Evolutionary conservation across 2,888 invertebrate genomes (phyloP), one percentile per base, ranked within the genome.

Genomic region (Mythimna impura): DNA sequence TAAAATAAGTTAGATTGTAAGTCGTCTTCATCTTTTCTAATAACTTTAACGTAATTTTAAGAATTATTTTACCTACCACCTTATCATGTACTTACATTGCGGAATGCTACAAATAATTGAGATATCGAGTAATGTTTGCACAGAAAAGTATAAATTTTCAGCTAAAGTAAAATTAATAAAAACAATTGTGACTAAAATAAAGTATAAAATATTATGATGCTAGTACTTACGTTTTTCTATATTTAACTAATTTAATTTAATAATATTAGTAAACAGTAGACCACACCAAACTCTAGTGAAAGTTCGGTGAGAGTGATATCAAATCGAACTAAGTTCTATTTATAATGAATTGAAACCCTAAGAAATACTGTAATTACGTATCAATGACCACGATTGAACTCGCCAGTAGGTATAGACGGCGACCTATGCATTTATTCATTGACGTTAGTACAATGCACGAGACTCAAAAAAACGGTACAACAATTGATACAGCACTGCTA

Each of bases 281-380:
- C 0, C n/a, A 22, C 40, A 22, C 61, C 40, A 40, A 61, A 61
- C 61, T 40, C 22, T 17, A 17, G 14, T 12, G 40, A 22, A 22
- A 61, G 61, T 40, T 61, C 14, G 22, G 40, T 17, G 40, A 61
- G 22, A 61, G 22, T 61, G 61, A 61, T 61, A 3, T 61, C 22
- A 22, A 61, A 40, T 40, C 61, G 22, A 40, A 22, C 14, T 60
- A 8, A 3, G 0, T 61, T 61, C 22, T 61, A 61, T 61, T 22
- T 61, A 61, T 61, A 61, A 30, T 40, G 3, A 14, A 10, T 40
- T 60, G 36, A 22, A 40, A 22, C 40, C 40, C 6, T 3, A 36
- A 36, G 3, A 36, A 60, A n/a, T 36, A n/a, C 12, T 36, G 36
- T 60, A 60, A 60, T 58, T 60, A 14, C 5, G 43, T 9, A 10